Evolutionary conservation across 2,113 vertebrate species (phyloP).

Genomic region (western clawed frog (Xenopus tropicalis)): UCB_Xtro_10.0 CM004451.2:2321501-2322000

Average conservation of each 20-base stretch:
- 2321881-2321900: no score
- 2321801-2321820: constrained; percentile 86
- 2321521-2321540: constrained; percentile 68
- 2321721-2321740: constrained; percentile 86
- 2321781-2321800: constrained; percentile 87
- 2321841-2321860: no score
- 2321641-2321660: no score
- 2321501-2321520: no score
- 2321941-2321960: no score
- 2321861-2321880: no score
- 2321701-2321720: constrained; percentile 81
- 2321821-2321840: neutral
- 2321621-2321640: no score
- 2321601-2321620: constrained; percentile 32
- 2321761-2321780: constrained; percentile 91
- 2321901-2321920: no score
- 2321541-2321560: constrained; percentile 86
- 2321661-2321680: neutral
- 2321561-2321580: constrained; percentile 83
- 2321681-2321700: constrained; percentile 84
- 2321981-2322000: no score
- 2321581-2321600: constrained; percentile 89
- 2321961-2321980: no score
- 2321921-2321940: no score
- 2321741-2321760: constrained; percentile 88